Evolutionary conservation across 2,797 vertebrate genomes (phyloP), one percentile per base, ranked within the genome.

Genomic region (Gadopsis bispinosus): DNA sequence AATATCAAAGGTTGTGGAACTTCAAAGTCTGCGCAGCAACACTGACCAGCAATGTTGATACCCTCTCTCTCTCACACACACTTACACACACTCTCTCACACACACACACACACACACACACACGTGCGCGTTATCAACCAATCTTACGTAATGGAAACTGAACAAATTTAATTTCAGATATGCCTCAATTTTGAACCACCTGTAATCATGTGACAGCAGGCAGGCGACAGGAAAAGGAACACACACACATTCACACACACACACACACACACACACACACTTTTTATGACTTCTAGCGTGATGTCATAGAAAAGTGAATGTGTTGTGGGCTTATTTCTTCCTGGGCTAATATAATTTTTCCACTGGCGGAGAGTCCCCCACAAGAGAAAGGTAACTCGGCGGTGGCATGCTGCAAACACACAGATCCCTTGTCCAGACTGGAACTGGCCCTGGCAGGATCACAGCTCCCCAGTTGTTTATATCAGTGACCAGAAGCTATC

Each of bases 281-380:
- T 78, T 84, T 90, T 88, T 90, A 92, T 88, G 75, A 80, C 79
- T 84, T 68, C 37, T 51, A 71, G 83, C 80, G 80, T 89, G 88
- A 91, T 92, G 88, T 92, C 92, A 91, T 82, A 87, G 79, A 87
- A 80, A 91, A 90, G 78, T 74, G 79, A 88, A 88, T 81, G 77
- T 81, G 78, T 78, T 89, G 81, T 70, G 67, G 75, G 22, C 61
- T 88, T 89, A 83, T 90, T 89, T 91, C 85, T 93, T 97, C 94
- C 94, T 93, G 95, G 94, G 92, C 93, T 96, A 96, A 96, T 96
- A 96, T 96, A 95, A 83, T 87, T 87, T 89, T 93, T 90, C 87
- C 78, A 84, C 70, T 7, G 35, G 81, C 80, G 67, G 37, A 87
- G 80, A 83, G 70, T 70, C 60, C 19, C 60, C 61, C 73, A 78